Evolutionary conservation across 2,888 invertebrate genomes (phyloP).

Genomic region (Sphaerophoria rueppellii): DNA sequence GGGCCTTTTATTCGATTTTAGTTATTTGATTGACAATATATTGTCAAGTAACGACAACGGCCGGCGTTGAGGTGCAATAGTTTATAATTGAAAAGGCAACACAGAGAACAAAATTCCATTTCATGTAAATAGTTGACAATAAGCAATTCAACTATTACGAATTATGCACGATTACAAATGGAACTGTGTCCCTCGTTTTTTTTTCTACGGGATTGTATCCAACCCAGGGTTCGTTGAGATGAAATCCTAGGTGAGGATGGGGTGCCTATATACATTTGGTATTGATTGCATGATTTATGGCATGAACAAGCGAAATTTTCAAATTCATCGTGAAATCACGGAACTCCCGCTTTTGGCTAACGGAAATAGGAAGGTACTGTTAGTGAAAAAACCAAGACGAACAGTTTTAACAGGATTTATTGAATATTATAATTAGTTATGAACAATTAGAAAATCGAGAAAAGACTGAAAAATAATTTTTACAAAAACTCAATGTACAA

Average conservation of each 20-base stretch:
- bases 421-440: too few species aligned
- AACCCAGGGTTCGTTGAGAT: neutral
- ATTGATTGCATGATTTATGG: constrained; percentile 70
- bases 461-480: too few species aligned
- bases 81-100: constrained; percentile 19
- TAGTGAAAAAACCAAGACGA: too few species aligned
- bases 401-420: too few species aligned
- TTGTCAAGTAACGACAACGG: constrained; percentile 19
- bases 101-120: constrained; percentile 46
- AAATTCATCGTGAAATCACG: constrained; percentile 57
- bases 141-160: constrained; percentile 48
- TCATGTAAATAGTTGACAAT: constrained; percentile 39
- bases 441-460: too few species aligned
- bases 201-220: too few species aligned
- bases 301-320: constrained; percentile 57
- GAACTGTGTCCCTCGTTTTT: neutral
- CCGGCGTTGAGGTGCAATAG: neutral
- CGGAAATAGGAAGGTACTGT: too few species aligned
- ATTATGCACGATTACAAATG: constrained; percentile 50
- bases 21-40: constrained; percentile 46
- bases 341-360: neutral
- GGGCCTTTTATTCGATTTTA: constrained; percentile 43
- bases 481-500: too few species aligned
- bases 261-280: constrained; percentile 40
- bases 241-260: constrained; percentile 5